These are phyloP conservation scores for Porphyrio hochstetteri DNA, from an alignment of 2,113 vertebrate genomes.

Conservation along the genomic window DNA sequence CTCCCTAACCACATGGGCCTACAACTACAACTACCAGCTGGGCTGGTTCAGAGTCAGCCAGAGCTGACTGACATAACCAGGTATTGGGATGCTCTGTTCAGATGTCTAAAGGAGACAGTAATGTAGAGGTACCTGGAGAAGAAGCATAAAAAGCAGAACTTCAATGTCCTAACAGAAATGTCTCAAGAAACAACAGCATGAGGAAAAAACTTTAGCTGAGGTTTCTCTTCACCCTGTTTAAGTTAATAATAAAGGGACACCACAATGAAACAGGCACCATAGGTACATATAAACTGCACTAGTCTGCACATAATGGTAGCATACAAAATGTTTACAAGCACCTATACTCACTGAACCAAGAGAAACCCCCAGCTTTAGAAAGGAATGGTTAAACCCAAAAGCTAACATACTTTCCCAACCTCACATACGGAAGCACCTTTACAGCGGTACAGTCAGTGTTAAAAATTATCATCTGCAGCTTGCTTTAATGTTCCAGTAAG, in stretches of 20 bases:
- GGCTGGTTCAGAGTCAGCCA: background rate
- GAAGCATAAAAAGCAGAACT: background rate
- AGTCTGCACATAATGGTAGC: background rate
- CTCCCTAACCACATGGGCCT: background rate
- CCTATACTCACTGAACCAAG: background rate
- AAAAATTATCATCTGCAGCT: background rate
- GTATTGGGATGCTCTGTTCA: background rate
- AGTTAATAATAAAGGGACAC: background rate
- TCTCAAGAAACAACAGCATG: background rate
- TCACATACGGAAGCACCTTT: background rate
- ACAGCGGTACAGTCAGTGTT: background rate
- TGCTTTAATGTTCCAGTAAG: background rate
- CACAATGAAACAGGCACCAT: background rate
- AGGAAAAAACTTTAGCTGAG: background rate
- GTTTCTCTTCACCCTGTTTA: background rate
- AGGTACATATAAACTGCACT: background rate
- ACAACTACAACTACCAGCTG: background rate
- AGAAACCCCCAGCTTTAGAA: background rate
- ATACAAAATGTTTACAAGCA: background rate
- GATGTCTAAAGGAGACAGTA: background rate
- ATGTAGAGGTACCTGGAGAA: background rate
- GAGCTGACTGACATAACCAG: background rate
- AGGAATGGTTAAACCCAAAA: background rate
- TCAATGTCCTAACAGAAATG: background rate
- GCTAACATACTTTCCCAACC: background rate